phyloP scores from a whole-genome alignment of 1,140 invertebrate species.

The Drosophila paulistorum region DNA sequence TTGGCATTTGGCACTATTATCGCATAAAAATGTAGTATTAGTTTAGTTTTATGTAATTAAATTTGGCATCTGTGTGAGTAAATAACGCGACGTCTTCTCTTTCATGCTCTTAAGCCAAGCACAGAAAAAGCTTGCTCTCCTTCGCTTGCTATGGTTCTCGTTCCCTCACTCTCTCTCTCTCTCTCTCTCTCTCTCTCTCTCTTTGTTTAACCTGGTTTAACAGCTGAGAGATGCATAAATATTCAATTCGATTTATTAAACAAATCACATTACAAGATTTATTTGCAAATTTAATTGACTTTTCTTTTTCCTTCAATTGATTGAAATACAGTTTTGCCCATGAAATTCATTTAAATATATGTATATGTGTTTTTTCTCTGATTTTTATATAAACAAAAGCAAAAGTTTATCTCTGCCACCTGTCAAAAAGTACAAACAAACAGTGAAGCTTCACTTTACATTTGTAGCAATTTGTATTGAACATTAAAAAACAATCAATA shows the following conservation, averaged over 20 bases:
- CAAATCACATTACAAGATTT: not conserved
- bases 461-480: not conserved
- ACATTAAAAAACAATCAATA: slow-evolving; percentile 23
- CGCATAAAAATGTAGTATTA: slow-evolving; percentile 37
- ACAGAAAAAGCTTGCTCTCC: slow-evolving; percentile 16
- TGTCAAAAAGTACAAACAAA: not conserved
- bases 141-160: not conserved
- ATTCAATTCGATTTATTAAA: not conserved
- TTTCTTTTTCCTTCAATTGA: too few relatives aligned
- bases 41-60: slow-evolving; percentile 47
- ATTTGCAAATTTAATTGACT: not conserved
- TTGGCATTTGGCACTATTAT: not conserved
- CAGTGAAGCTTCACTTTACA: not conserved
- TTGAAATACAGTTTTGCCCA: too few relatives aligned
- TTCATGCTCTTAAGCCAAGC: not conserved
- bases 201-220: slow-evolving; percentile 12
- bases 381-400: not conserved
- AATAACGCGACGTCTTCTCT: slow-evolving; percentile 2
- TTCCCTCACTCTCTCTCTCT: not conserved
- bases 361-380: not conserved
- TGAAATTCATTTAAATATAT: too few relatives aligned
- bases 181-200: slow-evolving; percentile 1
- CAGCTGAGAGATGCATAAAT: slow-evolving; percentile 15
- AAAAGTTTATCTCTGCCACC: not conserved
- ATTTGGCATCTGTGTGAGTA: not conserved